These are phyloP conservation scores for Python bivittatus DNA, from an alignment of 2,113 vertebrate genomes.

Conservation along the genomic window DNA sequence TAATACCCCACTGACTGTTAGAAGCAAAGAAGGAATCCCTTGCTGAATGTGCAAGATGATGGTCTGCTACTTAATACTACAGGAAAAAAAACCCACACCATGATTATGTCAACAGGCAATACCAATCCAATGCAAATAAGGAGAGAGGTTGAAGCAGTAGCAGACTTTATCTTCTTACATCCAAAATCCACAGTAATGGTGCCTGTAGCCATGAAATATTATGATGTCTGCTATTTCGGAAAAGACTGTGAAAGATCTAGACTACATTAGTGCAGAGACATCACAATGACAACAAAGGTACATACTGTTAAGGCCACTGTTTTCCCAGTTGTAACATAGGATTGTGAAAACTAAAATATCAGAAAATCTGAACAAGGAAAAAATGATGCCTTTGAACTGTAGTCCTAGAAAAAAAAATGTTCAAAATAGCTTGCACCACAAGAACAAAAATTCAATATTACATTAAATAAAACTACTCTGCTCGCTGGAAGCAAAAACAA, in stretches of 20 bases:
- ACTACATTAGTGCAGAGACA: background rate
- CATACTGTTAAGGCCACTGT: background rate
- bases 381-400: background rate
- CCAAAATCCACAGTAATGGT: background rate
- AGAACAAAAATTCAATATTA: background rate
- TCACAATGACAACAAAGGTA: background rate
- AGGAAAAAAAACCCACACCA: background rate
- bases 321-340: background rate
- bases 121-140: background rate
- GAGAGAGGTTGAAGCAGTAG: background rate
- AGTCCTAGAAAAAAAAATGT: background rate
- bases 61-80: background rate
- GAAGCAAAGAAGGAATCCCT: background rate
- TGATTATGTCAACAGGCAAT: background rate
- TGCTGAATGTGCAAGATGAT: background rate
- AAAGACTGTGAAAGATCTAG: background rate
- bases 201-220: background rate
- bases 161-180: background rate
- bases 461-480: background rate
- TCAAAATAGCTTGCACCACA: background rate
- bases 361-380: background rate
- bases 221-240: background rate
- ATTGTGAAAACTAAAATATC: background rate
- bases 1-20: background rate
- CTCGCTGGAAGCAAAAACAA: background rate